phyloP scores from a whole-genome alignment of 1,140 invertebrate genomes.

The Apis mellifera region DNA sequence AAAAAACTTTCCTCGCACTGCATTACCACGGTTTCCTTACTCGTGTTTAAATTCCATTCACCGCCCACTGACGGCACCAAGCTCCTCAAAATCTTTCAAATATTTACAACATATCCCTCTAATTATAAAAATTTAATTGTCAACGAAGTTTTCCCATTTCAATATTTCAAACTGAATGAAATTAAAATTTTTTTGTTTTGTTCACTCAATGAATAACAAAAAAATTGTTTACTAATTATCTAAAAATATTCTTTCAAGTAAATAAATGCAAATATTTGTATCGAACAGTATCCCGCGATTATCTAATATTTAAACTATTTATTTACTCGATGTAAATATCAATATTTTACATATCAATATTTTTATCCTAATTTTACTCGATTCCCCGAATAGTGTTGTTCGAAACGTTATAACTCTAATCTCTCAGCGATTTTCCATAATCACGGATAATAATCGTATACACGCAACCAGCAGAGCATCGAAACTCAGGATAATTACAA shows the following conservation, averaged over 20 bases:
- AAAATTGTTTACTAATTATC: no score
- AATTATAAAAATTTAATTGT: background rate
- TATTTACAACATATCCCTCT: background rate
- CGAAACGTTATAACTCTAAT: background rate
- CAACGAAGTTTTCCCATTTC: background rate
- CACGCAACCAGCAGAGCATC: background rate
- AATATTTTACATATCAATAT: no score
- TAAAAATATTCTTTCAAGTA: background rate
- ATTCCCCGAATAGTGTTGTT: no score
- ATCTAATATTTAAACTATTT: no score
- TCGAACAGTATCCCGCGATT: background rate
- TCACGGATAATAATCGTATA: background rate
- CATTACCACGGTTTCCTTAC: constrained; percentile 1
- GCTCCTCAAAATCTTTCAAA: background rate
- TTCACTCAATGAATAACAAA: background rate
- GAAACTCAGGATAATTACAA: constrained; percentile 14
- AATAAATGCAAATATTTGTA: background rate
- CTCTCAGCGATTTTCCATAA: constrained; percentile 8
- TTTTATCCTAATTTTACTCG: background rate
- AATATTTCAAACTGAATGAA: background rate
- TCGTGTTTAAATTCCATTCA: background rate
- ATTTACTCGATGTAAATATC: background rate
- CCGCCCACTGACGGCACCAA: constrained; percentile 22
- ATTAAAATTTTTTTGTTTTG: no score
- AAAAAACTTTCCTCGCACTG: background rate